Conservation (phyloP, 2,888 invertebrate genomes). For the Neoascia interrupta region DNA sequence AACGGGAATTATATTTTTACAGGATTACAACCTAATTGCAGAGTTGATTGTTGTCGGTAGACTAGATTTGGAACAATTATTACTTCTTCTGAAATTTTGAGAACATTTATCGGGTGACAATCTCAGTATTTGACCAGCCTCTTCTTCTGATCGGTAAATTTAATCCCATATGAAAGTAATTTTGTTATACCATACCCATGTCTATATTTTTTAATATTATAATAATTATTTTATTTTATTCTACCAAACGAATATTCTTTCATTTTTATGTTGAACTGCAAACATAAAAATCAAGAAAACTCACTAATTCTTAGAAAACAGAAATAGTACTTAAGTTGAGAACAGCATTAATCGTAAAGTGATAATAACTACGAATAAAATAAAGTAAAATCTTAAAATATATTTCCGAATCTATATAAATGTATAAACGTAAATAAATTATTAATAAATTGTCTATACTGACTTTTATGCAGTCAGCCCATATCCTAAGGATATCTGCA, state of each 20-base stretch:
- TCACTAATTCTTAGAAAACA: not conserved
- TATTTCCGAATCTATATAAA: not conserved
- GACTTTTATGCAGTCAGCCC: constrained; percentile 23
- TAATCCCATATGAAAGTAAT: too few relatives aligned
- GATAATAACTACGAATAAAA: constrained; percentile 18
- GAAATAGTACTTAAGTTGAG: not conserved
- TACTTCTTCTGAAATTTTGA: too few relatives aligned
- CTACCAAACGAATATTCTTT: constrained; percentile 6
- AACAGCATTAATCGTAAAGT: constrained; percentile 18
- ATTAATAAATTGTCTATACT: not conserved
- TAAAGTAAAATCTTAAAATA: too few relatives aligned
- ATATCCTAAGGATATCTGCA: constrained; percentile 59
- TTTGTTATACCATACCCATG: too few relatives aligned
- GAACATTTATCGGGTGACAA: too few relatives aligned
- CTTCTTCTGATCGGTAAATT: too few relatives aligned
- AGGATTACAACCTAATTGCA: too few relatives aligned
- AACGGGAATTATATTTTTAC: too few relatives aligned
- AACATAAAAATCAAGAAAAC: not conserved
- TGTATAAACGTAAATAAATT: not conserved
- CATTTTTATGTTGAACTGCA: not conserved
- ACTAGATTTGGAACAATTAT: too few relatives aligned
- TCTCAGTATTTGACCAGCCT: too few relatives aligned
- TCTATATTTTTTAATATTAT: not conserved
- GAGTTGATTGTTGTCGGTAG: too few relatives aligned
- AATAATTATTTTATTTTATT: not conserved